Evolutionary conservation across 2,888 invertebrate genomes (phyloP), one percentile per base, ranked within the genome.

Genomic region (Masnerella sp.): DNA sequence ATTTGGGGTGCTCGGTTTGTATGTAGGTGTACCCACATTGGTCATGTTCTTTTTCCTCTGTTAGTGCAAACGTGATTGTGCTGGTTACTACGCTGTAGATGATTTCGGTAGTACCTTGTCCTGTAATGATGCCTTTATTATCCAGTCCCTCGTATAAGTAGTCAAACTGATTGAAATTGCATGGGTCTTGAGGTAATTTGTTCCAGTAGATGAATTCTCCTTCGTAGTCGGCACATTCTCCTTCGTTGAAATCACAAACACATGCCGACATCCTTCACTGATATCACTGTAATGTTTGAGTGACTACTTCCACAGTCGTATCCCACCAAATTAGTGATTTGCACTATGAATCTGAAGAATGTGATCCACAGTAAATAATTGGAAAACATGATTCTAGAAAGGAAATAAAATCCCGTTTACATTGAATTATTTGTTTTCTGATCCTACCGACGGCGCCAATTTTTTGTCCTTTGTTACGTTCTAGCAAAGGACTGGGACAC

Each of bases 171-270:
- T 38, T 9, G 18, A 38, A 38, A 17, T 38, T 17, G 11, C 38
- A 38, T 2, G 38, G n/a, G 8, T 38, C 17, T 11, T 2, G 3
- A 4, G 11, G 12, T 34, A 34, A 2, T 2, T 14, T 11, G 1
- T 58, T 28, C 71, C 73, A 75, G 43, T 56, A 78, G 0, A 69
- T 28, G 3, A 69, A n/a, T 2, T 69, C 74, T 9, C 68, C 69
- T 14, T 76, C 73, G 3, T 12, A 38, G 36, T 75, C 74, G 0
- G 71, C 28, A 25, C 76, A 78, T 2, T 9, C 8, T 1, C 51
- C 43, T 0, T 38, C 12, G 0, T 54, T 34, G 0, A 74, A 40
- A 0, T 22, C n/a, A 15, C 76, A 74, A n/a, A n/a, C n/a, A n/a
- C n/a, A n/a, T n/a, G n/a, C n/a, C n/a, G n/a, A n/a, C n/a, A n/a